A percentile compares a stretch with the other conserved stretches of the same genome.
Evolutionary conservation across 2,797 vertebrate species (phyloP).

Genomic region (Lindbergichthys nudifrons): DNA sequence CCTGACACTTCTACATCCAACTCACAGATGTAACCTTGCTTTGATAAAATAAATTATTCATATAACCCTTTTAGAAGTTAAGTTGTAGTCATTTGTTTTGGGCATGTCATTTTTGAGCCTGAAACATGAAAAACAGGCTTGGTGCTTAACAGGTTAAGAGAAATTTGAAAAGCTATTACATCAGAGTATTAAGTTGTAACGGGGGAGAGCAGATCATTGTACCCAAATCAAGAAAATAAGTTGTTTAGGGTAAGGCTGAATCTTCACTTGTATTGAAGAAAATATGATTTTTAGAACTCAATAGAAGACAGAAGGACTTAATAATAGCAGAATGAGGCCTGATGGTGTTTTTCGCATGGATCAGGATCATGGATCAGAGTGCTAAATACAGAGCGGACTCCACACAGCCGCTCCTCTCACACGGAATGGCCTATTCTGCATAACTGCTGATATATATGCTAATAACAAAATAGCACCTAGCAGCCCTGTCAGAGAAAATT

Average conservation of each 20-base stretch:
- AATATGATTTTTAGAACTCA: neutral
- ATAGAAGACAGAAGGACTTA: neutral
- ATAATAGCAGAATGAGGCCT: slow-evolving; percentile 15
- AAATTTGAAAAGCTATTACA: neutral
- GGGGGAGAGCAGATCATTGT: neutral
- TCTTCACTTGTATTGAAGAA: slow-evolving; percentile 8
- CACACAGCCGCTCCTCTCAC: slow-evolving; percentile 46
- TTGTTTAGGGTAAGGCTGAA: neutral
- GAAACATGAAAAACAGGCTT: no score
- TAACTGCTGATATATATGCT: slow-evolving; percentile 82
- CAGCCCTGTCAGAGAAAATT: slow-evolving; percentile 67
- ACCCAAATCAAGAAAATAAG: neutral
- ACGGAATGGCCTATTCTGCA: slow-evolving; percentile 64
- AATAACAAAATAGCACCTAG: slow-evolving; percentile 75
- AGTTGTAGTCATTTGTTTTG: no score
- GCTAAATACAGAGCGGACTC: slow-evolving; percentile 52
- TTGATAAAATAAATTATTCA: no score
- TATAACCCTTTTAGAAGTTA: no score
- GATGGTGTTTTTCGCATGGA: slow-evolving; percentile 16
- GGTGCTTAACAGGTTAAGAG: no score
- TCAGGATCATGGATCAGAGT: slow-evolving; percentile 11
- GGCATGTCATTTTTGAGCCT: no score
- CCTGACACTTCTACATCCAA: no score
- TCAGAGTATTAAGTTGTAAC: neutral
- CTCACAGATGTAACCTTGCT: no score